Base-by-base conservation (phyloP, 1,140 invertebrate genomes). In the Formica selysi region DNA sequence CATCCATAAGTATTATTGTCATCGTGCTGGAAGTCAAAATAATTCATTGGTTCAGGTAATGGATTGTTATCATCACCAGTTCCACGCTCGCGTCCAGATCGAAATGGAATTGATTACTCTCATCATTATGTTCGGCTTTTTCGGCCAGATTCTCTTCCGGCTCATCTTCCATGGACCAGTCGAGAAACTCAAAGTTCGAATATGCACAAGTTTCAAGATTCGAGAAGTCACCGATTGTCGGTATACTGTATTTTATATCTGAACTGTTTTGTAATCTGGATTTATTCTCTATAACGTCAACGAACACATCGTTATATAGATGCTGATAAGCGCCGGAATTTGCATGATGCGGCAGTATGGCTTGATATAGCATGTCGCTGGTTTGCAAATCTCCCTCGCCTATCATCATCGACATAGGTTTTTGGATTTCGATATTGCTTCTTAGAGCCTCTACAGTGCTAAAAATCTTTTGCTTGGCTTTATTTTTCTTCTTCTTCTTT, bases 401-500 rank as follows among this genome's bases (percentile, higher is more conserved):
- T 61, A 89, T 85, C 87, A 91, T 92, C 51, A 92, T 59, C 13
- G 91, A 90, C 13, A 80, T 64, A 2, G 91, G 90, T 65, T 91
- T 94, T 0, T 87, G 92, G 0, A 94, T 87, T 26, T 96, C 95
- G 5, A 95, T 59, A 1, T 92, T 93, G 71, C 94, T 94, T 64
- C 91, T 93, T 3, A 96, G 83, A 83, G 94, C 93, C 73, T 96
- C 95, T 3, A 91, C 91, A 16, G 95, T 95, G 3, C 48, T 11
- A 8, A 94, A 85, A 64, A 95, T 95, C 10, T 91, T 89, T n/a
- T 91, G 88, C 8, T 41, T 80, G 54, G 80, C 78, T 84, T 91
- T 93, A 70, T 94, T 93, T 54, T 93, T 93, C 59, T 92, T 92
- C 78, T 93, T 90, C 13, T 93, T 94, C 48, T 92, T 85, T 29